Evolutionary conservation across 2,888 invertebrate genomes (phyloP).

Genomic region (Ametastegia equiseti): DNA sequence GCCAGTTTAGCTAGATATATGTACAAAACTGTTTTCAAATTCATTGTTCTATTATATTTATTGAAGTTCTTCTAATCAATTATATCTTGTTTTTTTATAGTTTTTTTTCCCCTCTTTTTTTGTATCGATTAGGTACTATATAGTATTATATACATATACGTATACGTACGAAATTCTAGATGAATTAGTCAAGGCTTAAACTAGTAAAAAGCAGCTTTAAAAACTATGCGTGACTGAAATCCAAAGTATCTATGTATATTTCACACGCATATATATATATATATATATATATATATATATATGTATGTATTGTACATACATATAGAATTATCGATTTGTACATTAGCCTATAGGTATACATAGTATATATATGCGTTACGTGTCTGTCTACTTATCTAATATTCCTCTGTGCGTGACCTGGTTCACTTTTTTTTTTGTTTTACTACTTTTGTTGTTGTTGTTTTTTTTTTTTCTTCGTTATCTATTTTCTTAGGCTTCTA

Average conservation of each 20-base stretch:
- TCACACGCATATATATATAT: neutral
- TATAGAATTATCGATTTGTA: conserved; percentile 3
- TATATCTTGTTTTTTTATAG: too few species aligned
- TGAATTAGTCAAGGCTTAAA: too few species aligned
- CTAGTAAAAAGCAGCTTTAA: too few species aligned
- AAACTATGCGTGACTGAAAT: too few species aligned
- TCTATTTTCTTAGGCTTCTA: neutral
- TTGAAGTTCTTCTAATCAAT: too few species aligned
- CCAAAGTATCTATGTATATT: neutral
- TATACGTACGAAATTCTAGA: too few species aligned
- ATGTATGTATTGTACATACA: neutral
- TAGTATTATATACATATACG: too few species aligned
- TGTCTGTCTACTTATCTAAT: neutral
- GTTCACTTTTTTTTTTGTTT: conserved; percentile 10
- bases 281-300: neutral
- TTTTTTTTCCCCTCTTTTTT: too few species aligned
- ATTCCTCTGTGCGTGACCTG: conserved; percentile 26
- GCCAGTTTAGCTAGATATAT: too few species aligned
- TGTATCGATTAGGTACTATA: too few species aligned
- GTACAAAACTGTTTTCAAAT: too few species aligned
- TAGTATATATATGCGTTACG: neutral
- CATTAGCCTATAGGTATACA: neutral
- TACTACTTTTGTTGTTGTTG: neutral
- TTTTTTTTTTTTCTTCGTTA: neutral
- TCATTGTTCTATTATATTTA: too few species aligned